Evolutionary conservation across 2,113 vertebrate species (phyloP), one percentile per base, ranked within the genome.

Genomic region (Formicarius rufipectus): DNA sequence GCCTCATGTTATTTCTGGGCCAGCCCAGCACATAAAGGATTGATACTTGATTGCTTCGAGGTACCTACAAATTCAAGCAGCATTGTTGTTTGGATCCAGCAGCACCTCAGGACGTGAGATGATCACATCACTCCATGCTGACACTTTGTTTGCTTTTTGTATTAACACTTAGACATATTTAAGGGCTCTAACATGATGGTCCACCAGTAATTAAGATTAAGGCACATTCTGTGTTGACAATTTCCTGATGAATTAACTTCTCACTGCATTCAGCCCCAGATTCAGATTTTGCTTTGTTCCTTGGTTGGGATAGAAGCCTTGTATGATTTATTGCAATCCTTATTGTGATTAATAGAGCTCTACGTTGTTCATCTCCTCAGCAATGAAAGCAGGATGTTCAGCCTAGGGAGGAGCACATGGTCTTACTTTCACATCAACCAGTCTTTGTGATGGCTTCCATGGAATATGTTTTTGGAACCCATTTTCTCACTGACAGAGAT

Each of bases 291-390:
- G 47, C 37, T 71, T 86, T 31, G 8, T 87, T 89, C 66, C 45
- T 92, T 64, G 30, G 20, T 25, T 89, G n/a, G 60, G 60, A 74
- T 28, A 92, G 64, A 93, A 81, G 78, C 35, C 53, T 89, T 71
- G 52, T 78, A 89, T 89, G 92, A 94, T 96, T 96, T 94, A 96
- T 92, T 92, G 79, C 85, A 84, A 78, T 72, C 49, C 37, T 90
- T 81, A 89, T 79, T 75, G 88, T 95, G 96, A 95, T 94, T 95
- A 95, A 96, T 94, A 84, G 92, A 81, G 44, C 63, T 90, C 68
- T 89, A 20, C 66, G 45, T n/a, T 90, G 80, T 64, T 96, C 86
- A 64, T 93, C 85, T 94, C 79, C 76, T 6, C 13, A 55, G 90
- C 56, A 60, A 78, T 86, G 88, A 78, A 81, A 52, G 55, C 68